Evolutionary conservation across 2,797 vertebrate genomes (phyloP).

Genomic region (Cyclopterus lumpus): DNA sequence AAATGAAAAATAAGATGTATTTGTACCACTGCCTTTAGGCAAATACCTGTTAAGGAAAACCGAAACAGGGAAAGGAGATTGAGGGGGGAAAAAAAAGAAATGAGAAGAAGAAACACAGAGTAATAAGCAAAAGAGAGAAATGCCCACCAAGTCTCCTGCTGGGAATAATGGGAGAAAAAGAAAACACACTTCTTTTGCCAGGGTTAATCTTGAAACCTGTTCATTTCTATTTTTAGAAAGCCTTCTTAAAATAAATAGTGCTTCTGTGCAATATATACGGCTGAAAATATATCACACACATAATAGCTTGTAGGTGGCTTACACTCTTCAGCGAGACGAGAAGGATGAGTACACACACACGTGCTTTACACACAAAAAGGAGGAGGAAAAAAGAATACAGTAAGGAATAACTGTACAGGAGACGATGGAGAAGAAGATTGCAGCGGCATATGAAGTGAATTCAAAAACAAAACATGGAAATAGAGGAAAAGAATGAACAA

Average conservation of each 20-base stretch:
- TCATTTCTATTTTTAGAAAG: constrained; percentile 35
- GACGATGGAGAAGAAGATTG: neutral
- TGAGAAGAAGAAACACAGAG: neutral
- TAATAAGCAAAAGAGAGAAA: neutral
- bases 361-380: neutral
- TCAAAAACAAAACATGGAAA: neutral
- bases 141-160: neutral
- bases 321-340: constrained; percentile 41
- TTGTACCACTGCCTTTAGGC: no score
- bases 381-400: constrained; percentile 7
- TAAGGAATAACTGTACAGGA: neutral
- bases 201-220: constrained; percentile 29
- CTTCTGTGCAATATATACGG: neutral
- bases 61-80: no score
- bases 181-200: neutral
- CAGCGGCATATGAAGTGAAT: constrained; percentile 20
- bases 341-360: constrained; percentile 57
- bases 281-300: constrained; percentile 39
- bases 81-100: neutral
- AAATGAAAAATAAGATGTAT: no score
- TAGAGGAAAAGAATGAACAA: constrained; percentile 20
- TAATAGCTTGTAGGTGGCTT: constrained; percentile 52
- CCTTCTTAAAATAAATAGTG: constrained; percentile 26
- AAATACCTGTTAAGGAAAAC: no score
- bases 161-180: neutral